Percentiles rank a stretch among this genome's conserved stretches.
Conservation (phyloP, 2,113 vertebrate species). For the Corvus moneduloides region DNA sequence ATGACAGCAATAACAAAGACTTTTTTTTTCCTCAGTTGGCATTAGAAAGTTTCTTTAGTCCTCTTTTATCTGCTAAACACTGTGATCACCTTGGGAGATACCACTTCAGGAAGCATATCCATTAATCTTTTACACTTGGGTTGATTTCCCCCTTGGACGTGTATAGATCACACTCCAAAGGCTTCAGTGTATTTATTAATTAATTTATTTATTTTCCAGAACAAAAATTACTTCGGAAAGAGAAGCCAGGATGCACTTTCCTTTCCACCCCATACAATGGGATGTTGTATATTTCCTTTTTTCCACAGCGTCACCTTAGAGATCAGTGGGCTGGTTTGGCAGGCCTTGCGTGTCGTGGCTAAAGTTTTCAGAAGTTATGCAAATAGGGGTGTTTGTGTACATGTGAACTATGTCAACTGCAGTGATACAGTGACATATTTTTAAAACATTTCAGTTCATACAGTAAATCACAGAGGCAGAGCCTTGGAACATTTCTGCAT, state of each 20-base stretch:
- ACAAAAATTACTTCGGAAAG: neutral
- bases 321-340: neutral
- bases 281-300: neutral
- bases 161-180: constrained; percentile 3
- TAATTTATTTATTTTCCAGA: neutral
- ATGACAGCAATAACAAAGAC: neutral
- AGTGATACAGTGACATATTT: neutral
- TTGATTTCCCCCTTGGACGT: constrained; percentile 3
- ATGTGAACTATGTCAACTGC: neutral
- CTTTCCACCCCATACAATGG: neutral
- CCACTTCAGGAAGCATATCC: constrained; percentile 33
- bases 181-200: neutral
- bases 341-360: neutral
- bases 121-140: constrained; percentile 37
- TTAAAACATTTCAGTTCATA: constrained; percentile 21
- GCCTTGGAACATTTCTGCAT: neutral
- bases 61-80: constrained; percentile 36
- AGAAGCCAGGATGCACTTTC: neutral
- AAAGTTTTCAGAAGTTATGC: constrained; percentile 21
- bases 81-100: constrained; percentile 53
- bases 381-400: constrained; percentile 20
- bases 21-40: neutral
- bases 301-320: neutral
- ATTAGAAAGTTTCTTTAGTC: constrained; percentile 46
- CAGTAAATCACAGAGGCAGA: constrained; percentile 29